Evolutionary conservation across 1,140 invertebrate genomes (phyloP), one percentile per base, ranked within the genome.

Genomic region (Apolygus lucorum): DNA sequence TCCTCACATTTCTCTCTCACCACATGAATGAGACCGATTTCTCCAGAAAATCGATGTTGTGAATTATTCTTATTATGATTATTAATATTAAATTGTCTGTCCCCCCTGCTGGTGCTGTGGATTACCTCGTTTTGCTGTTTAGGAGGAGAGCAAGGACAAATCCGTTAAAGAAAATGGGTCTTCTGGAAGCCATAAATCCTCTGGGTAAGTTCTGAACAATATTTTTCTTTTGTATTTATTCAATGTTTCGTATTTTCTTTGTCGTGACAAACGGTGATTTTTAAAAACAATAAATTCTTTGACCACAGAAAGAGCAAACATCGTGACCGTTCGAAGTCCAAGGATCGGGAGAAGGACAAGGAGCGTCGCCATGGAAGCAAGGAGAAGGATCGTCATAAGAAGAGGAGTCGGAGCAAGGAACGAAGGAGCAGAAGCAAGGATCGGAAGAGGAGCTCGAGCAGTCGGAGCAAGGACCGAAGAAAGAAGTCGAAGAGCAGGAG

Each of bases 81-180:
- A 66, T 34, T 66, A 34, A 66, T 21, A 29, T 29, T 34, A 42
- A 29, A 28, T 29, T 66, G 28, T 80, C 82, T 81, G 77, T 79
- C 78, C 78, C 79, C 77, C 79, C 79, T 79, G 78, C 82, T 79
- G 78, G 82, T 83, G 82, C 79, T 79, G 81, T 82, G 80, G 80
- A 79, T 81, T 79, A 74, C 80, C 80, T 81, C 79, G 79, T 79
- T 82, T 82, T 84, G 83, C 82, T 84, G 82, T 85, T 84, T 82
- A 80, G 84, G 85, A 84, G 83, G 85, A 78, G 83, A 84, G 54
- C 22, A 59, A 59, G 77, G 79, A 79, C 74, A 76, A 76, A 69
- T 76, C 79, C 76, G 82, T 76, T 74, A 84, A 81, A 78, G 84
- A 85, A 77, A 85, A 85, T 81, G 83, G 83, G 70, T 81, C 76